A percentile compares a stretch with the other conserved stretches of the same genome.
Conservation (phyloP, 1,140 invertebrate genomes). For the Pseudobourletiella spinata region DNA sequence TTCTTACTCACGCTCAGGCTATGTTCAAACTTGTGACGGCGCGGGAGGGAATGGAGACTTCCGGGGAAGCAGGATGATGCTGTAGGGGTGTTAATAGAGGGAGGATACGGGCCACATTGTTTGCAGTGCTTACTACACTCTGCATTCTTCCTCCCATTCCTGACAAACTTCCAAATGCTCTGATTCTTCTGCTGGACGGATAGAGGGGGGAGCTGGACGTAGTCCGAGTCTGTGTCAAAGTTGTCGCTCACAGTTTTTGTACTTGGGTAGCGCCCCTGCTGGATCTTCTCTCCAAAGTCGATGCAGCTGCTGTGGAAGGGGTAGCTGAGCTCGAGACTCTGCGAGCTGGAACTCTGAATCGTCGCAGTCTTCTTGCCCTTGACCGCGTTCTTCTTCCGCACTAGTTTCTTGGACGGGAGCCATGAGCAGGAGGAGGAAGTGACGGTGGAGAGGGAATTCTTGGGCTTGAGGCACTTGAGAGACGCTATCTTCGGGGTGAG, state of each 20-base stretch:
- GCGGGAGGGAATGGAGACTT: neutral
- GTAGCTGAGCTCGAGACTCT: too few relatives aligned
- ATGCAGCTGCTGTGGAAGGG: constrained; percentile 23
- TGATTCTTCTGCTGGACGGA: constrained; percentile 48
- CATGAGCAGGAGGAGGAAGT: constrained; percentile 2
- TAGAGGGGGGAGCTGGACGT: constrained; percentile 69
- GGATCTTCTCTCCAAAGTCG: constrained; percentile 31
- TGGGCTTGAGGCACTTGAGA: constrained; percentile 24
- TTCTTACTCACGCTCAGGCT: neutral
- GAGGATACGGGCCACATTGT: neutral
- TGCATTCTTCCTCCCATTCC: neutral
- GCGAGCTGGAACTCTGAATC: neutral
- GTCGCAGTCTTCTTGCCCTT: constrained; percentile 1
- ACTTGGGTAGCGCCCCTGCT: constrained; percentile 47
- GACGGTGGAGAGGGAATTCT: neutral
- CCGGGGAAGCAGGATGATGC: neutral
- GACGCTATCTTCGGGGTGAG: constrained; percentile 35
- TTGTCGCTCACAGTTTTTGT: constrained; percentile 66
- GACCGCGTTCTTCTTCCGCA: constrained; percentile 1
- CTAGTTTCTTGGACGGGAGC: neutral
- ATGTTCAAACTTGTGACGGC: constrained; percentile 3
- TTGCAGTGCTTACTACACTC: neutral
- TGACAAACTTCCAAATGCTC: neutral
- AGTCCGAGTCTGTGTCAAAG: constrained; percentile 77
- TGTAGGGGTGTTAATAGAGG: too few relatives aligned